Percentiles rank a stretch among this genome's conserved stretches.
Conservation (phyloP, 2,797 vertebrate genomes). For the Leuciscus waleckii region DNA sequence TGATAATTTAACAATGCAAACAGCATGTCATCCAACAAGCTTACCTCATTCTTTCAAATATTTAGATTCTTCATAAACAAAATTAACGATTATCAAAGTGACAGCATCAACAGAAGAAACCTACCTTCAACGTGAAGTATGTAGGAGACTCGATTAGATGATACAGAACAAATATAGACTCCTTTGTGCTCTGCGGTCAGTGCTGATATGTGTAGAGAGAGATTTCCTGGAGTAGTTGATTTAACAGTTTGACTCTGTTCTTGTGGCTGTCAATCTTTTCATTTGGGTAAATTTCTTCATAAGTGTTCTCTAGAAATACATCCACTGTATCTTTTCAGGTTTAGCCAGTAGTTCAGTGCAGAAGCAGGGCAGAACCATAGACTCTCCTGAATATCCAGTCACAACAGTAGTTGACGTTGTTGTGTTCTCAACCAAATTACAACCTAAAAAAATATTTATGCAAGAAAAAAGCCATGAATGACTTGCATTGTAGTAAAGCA, state of each 20-base stretch:
- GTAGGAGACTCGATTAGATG: background rate
- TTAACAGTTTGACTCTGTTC: conserved; percentile 11
- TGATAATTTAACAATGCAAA: background rate
- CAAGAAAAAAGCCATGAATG: background rate
- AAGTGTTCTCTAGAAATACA: rapidly evolving
- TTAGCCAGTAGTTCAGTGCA: conserved; percentile 29
- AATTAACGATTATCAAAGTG: background rate
- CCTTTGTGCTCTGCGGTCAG: conserved; percentile 1
- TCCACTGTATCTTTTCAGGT: conserved; percentile 9
- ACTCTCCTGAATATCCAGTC: conserved; percentile 4
- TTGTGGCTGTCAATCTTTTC: conserved; percentile 2
- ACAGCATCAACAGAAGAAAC: background rate
- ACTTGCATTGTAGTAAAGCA: background rate
- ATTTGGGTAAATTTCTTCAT: background rate
- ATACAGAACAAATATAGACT: background rate
- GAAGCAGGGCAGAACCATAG: conserved; percentile 30
- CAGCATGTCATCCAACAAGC: background rate
- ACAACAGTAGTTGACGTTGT: rapidly evolving
- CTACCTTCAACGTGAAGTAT: conserved; percentile 4
- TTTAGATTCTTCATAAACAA: background rate
- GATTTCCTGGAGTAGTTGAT: conserved; percentile 28
- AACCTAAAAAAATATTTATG: background rate
- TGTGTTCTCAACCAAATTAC: background rate
- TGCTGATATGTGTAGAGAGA: conserved; percentile 45
- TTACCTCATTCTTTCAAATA: background rate